Percentiles rank a stretch among this genome's conserved stretches.
These are phyloP conservation scores for Muntiacus muntjak DNA, from an alignment of 2,113 vertebrate genomes.

Conservation along the genomic window DNA sequence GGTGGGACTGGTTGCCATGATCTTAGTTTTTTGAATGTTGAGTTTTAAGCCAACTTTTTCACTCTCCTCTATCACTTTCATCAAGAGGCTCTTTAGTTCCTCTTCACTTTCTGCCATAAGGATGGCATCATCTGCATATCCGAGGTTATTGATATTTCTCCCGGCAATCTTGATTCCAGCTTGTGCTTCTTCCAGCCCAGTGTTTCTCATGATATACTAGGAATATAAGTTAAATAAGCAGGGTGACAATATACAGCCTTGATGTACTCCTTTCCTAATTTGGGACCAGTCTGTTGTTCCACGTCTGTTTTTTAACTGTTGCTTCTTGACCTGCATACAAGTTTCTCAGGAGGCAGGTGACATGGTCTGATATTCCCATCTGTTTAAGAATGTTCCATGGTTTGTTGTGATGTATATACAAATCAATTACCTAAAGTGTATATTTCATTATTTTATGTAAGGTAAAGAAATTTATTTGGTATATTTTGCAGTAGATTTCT, in stretches of 20 bases:
- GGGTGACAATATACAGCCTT: not conserved
- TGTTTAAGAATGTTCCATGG: not conserved
- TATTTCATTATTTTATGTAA: conserved; percentile 2
- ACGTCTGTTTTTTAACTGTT: not conserved
- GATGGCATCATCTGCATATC: not conserved
- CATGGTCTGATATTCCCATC: not conserved
- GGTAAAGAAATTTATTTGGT: not conserved
- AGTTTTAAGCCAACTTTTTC: not conserved
- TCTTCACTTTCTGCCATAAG: not conserved
- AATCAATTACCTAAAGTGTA: not conserved
- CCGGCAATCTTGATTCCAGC: not conserved
- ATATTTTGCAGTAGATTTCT: not conserved
- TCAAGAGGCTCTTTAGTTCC: not conserved
- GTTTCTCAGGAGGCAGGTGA: not conserved
- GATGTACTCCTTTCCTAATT: not conserved
- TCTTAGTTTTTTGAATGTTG: not conserved
- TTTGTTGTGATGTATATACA: not conserved
- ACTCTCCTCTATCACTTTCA: not conserved
- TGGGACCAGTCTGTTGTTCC: not conserved
- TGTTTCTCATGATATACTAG: not conserved
- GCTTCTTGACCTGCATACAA: not conserved
- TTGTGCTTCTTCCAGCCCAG: not conserved
- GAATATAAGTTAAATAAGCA: not conserved
- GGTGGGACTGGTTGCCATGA: not conserved
- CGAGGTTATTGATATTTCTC: not conserved